These are phyloP conservation scores for Anarsia innoxiella DNA, from an alignment of 2,888 invertebrate genomes.

Conservation along the genomic window DNA sequence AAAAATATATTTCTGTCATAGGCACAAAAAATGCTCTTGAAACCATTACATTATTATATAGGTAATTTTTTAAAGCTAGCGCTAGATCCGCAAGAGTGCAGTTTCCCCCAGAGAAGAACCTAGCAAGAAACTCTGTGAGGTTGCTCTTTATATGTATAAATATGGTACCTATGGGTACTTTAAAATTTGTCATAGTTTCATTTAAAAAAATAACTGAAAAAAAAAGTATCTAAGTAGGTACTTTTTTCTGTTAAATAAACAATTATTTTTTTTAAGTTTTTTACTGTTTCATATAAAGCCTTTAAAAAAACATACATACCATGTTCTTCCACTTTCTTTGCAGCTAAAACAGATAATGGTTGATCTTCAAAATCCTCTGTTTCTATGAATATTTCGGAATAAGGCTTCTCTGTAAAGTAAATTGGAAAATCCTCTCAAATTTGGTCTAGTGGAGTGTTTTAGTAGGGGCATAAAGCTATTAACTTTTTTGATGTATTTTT, in stretches of 20 bases:
- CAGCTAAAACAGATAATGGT: conserved; percentile 23
- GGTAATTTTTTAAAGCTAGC: too few species aligned
- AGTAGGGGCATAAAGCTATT: too few species aligned
- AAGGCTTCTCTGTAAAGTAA: too few species aligned
- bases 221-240: not conserved
- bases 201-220: not conserved
- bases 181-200: not conserved
- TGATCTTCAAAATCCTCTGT: conserved; percentile 24
- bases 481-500: not conserved
- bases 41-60: too few species aligned
- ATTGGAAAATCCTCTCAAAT: not conserved
- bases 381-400: not conserved
- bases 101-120: too few species aligned
- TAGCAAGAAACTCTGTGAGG: too few species aligned
- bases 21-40: too few species aligned
- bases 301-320: not conserved
- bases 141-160: not conserved
- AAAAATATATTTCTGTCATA: too few species aligned
- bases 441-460: too few species aligned
- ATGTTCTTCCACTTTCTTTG: conserved; percentile 5
- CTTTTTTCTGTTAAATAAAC: too few species aligned
- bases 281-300: not conserved
- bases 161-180: not conserved
- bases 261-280: not conserved
- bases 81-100: too few species aligned